phyloP scores from a whole-genome alignment of 1,140 invertebrate species.

The Zaprionus ornatus region DNA sequence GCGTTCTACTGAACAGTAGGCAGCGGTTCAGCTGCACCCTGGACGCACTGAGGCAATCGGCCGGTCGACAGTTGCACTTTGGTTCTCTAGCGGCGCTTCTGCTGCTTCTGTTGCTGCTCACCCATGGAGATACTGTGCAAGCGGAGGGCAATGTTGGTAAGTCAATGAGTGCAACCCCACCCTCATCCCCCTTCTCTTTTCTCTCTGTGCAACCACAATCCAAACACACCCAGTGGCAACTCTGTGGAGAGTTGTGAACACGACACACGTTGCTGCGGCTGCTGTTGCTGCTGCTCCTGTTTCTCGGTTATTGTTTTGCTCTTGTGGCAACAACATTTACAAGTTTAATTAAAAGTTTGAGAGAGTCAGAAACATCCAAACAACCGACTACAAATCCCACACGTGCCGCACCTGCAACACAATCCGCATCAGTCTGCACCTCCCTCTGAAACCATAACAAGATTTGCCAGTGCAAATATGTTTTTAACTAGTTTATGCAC shows the following conservation, averaged over 20 bases:
- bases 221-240: background rate
- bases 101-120: slow-evolving; percentile 64
- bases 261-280: slow-evolving; percentile 22
- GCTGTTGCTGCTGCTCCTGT: slow-evolving; percentile 40
- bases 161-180: slow-evolving; percentile 14
- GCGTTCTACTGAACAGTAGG: slow-evolving; percentile 34
- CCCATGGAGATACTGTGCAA: slow-evolving; percentile 64
- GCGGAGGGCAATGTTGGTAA: slow-evolving; percentile 82
- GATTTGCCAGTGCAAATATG: slow-evolving; percentile 61
- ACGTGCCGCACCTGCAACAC: slow-evolving; percentile 10
- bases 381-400: slow-evolving; percentile 33
- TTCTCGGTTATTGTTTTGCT: slow-evolving; percentile 37
- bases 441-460: slow-evolving; percentile 25
- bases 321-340: slow-evolving; percentile 66
- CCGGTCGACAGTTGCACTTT: slow-evolving; percentile 59
- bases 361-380: slow-evolving; percentile 38
- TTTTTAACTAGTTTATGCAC: slow-evolving; percentile 70
- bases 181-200: background rate
- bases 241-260: background rate
- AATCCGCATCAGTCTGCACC: background rate
- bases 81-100: slow-evolving; percentile 47
- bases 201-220: background rate
- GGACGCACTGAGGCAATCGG: slow-evolving; percentile 46
- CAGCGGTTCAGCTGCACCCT: slow-evolving; percentile 53
- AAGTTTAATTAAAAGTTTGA: slow-evolving; percentile 77